Conservation (phyloP, 2,797 vertebrate species). For the Florisuga fusca region DNA sequence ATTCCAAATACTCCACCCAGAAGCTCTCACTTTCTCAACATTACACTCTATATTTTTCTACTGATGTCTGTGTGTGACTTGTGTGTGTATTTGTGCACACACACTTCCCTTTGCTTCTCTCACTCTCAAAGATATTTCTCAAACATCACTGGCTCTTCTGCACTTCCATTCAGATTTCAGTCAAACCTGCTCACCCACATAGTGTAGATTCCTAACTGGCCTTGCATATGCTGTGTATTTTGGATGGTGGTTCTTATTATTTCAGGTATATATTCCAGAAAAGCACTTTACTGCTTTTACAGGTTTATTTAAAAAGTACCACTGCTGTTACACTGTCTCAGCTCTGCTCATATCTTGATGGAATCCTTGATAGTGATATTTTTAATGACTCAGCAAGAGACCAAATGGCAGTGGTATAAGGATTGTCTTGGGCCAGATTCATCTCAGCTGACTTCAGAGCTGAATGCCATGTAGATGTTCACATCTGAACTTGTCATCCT, state of each 20-base stretch:
- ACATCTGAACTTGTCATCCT: no score
- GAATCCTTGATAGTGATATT: background rate
- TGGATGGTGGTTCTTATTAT: background rate
- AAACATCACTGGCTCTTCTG: background rate
- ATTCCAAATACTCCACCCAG: background rate
- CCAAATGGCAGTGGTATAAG: background rate
- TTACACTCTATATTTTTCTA: background rate
- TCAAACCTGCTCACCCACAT: background rate
- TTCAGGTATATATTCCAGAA: background rate
- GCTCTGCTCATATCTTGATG: background rate
- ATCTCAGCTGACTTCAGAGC: no score
- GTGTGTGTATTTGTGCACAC: background rate
- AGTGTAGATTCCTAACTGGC: background rate
- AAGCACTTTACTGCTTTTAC: background rate
- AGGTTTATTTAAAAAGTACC: background rate
- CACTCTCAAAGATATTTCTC: background rate
- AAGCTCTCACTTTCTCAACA: background rate
- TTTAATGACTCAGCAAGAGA: background rate
- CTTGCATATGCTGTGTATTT: background rate
- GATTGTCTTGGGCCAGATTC: background rate
- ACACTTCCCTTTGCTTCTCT: background rate
- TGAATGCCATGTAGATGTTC: no score
- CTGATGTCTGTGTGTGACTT: background rate
- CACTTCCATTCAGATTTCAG: background rate
- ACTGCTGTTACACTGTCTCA: background rate